These are phyloP conservation scores for Lophius americanus DNA, from an alignment of 2,797 vertebrate genomes.

Conservation along the genomic window DNA sequence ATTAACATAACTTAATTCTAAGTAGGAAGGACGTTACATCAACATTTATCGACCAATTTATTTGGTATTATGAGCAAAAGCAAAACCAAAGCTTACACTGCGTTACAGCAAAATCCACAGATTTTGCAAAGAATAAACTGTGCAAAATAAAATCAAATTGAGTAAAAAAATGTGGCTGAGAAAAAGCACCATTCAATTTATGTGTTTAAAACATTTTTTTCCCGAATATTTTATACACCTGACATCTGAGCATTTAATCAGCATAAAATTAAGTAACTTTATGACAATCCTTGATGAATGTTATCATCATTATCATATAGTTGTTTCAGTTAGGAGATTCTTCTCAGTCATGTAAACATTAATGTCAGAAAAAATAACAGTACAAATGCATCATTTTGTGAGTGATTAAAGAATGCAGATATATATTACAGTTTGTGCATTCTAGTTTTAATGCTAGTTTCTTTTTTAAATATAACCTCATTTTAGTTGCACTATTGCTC, in stretches of 20 bases:
- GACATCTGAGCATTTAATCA: slow-evolving; percentile 45
- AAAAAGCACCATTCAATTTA: slow-evolving; percentile 36
- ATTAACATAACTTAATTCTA: slow-evolving; percentile 19
- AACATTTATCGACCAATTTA: slow-evolving; percentile 60
- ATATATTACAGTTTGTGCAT: slow-evolving; percentile 40
- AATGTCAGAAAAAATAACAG: slow-evolving; percentile 59
- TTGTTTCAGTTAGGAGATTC: slow-evolving; percentile 40
- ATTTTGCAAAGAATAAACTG: slow-evolving; percentile 34
- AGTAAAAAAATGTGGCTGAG: slow-evolving; percentile 30
- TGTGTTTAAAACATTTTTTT: slow-evolving; percentile 60
- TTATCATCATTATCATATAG: slow-evolving; percentile 56
- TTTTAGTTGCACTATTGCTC: slow-evolving; percentile 41
- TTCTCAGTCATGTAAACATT: slow-evolving; percentile 48
- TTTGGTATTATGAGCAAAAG: slow-evolving; percentile 73
- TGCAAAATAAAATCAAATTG: neutral
- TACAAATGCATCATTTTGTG: slow-evolving; percentile 50
- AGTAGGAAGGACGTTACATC: slow-evolving; percentile 3
- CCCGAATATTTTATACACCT: slow-evolving; percentile 36
- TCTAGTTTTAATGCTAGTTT: slow-evolving; percentile 50
- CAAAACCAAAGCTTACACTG: slow-evolving; percentile 50
- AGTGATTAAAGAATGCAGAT: slow-evolving; percentile 50
- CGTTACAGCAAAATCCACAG: slow-evolving; percentile 8
- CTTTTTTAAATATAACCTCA: slow-evolving; percentile 24
- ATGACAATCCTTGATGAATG: slow-evolving; percentile 36
- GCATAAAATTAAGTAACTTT: slow-evolving; percentile 53